phyloP scores from a whole-genome alignment of 2,888 invertebrate genomes.

The Sminthurides aquaticus region DNA sequence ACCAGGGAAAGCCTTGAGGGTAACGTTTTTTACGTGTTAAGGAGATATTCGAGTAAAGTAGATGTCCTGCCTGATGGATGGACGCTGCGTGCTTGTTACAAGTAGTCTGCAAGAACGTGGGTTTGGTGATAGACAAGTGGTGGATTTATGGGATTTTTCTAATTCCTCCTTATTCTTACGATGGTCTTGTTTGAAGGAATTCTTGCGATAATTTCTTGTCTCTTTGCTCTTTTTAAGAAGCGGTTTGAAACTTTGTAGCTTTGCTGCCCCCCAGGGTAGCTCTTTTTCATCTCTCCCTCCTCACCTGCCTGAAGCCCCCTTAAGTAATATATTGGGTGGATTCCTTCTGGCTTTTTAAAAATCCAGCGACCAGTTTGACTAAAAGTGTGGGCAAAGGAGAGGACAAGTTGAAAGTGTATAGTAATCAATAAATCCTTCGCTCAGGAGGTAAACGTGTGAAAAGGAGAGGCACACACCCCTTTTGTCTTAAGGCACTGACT shows the following conservation, averaged over 20 bases:
- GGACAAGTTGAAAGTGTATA: no score
- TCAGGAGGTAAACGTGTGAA: neutral
- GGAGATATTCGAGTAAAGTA: neutral
- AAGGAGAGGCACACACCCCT: neutral
- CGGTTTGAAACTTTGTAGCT: no score
- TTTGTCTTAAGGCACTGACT: no score
- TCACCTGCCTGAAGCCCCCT: neutral
- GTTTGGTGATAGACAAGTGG: neutral
- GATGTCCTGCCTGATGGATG: neutral
- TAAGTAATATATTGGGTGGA: neutral
- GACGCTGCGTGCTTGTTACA: neutral
- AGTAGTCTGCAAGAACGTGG: neutral
- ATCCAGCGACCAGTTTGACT: no score
- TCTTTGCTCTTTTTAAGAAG: no score
- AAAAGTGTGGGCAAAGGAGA: no score
- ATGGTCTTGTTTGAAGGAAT: neutral
- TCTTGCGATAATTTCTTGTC: no score
- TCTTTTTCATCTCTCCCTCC: no score
- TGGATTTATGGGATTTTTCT: neutral
- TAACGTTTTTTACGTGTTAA: neutral
- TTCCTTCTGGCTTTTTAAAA: no score
- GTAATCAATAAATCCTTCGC: neutral
- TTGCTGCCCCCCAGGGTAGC: no score
- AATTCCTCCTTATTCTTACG: neutral
- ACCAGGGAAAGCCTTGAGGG: neutral